phyloP scores from a whole-genome alignment of 2,797 vertebrate genomes.

The Danio choprae region DNA sequence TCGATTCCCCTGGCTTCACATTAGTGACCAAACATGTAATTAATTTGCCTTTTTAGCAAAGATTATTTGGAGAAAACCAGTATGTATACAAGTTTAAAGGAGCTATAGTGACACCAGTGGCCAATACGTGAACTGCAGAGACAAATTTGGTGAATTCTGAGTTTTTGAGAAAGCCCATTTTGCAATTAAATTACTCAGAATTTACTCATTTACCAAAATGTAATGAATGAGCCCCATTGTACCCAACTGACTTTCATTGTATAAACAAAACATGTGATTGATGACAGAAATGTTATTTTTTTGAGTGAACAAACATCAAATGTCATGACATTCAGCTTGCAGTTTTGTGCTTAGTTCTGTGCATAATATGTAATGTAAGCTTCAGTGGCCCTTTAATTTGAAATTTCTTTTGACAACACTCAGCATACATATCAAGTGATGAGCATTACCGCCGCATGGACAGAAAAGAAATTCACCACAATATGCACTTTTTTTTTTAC shows the following conservation, averaged over 20 bases:
- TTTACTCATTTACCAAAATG: background rate
- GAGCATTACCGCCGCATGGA: background rate
- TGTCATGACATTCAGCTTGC: background rate
- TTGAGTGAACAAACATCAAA: background rate
- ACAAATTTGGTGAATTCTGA: background rate
- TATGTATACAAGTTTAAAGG: background rate
- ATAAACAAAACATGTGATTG: background rate
- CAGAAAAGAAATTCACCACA: slow-evolving; percentile 10
- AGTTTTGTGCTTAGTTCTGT: background rate
- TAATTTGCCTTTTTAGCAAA: background rate
- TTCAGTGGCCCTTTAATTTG: background rate
- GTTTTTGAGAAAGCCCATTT: background rate
- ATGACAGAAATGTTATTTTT: background rate
- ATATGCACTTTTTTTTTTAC: slow-evolving; percentile 43
- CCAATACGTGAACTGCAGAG: too few species aligned
- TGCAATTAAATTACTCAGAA: background rate
- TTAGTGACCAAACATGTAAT: background rate
- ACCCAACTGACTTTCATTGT: background rate
- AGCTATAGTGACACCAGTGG: too few species aligned
- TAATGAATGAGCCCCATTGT: background rate
- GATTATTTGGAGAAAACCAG: background rate
- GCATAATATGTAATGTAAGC: background rate
- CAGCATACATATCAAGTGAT: background rate
- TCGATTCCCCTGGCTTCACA: too few species aligned
- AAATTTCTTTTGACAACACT: background rate